A percentile compares a stretch with the other conserved stretches of the same genome.
Conservation (phyloP, 2,113 vertebrate genomes). For the Thymallus thymallus region DNA sequence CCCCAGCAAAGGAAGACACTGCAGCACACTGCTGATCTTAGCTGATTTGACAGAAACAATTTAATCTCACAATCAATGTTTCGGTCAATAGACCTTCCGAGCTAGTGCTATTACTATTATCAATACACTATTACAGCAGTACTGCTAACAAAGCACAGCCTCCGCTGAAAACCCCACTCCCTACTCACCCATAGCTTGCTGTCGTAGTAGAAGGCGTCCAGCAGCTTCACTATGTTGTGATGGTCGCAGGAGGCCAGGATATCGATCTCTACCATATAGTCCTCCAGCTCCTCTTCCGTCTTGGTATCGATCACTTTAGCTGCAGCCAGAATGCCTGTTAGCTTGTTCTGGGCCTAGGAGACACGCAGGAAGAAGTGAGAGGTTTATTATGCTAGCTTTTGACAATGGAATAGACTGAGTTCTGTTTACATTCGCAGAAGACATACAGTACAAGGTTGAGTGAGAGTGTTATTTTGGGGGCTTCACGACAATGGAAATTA, state of each 20-base stretch:
- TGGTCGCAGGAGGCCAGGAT: conserved; percentile 97
- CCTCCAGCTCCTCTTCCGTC: conserved; percentile 96
- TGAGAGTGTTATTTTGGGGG: not conserved
- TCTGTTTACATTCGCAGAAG: conserved; percentile 15
- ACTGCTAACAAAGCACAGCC: not conserved
- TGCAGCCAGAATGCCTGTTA: conserved; percentile 88
- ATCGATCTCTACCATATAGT: conserved; percentile 99
- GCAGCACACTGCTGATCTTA: too few species aligned
- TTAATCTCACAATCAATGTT: too few species aligned
- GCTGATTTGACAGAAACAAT: not conserved
- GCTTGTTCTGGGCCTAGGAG: conserved; percentile 92
- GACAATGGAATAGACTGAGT: not conserved
- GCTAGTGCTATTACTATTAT: not conserved
- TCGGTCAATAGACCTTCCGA: too few species aligned
- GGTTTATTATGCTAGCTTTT: not conserved
- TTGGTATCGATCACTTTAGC: conserved; percentile 98
- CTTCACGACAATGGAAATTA: not conserved
- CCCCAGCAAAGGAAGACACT: not conserved
- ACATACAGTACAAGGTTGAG: not conserved
- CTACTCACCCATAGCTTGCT: conserved; percentile 93
- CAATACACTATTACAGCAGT: not conserved
- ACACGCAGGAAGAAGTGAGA: not conserved
- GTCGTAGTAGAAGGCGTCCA: conserved; percentile 96
- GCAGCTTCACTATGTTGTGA: conserved; percentile 91
- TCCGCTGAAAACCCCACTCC: not conserved